Conservation (phyloP, 2,113 vertebrate species). For the Melierax canorus region DNA sequence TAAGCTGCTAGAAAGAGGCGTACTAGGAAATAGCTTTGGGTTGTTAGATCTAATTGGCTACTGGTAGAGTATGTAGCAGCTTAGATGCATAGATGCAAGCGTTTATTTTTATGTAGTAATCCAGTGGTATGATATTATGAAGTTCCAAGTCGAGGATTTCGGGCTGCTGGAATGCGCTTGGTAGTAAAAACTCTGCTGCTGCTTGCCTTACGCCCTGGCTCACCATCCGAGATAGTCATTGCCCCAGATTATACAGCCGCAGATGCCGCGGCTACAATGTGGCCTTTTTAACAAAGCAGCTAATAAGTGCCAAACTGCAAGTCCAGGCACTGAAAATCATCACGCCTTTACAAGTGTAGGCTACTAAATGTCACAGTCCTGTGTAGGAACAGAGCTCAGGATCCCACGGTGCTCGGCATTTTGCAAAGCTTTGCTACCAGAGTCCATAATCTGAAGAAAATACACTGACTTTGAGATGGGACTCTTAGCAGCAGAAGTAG, state of each 20-base stretch:
- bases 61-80: not conserved
- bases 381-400: not conserved
- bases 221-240: not conserved
- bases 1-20: not conserved
- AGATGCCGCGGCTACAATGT: not conserved
- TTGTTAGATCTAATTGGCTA: slow-evolving; percentile 55
- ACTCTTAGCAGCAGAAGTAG: accelerated
- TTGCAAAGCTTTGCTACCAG: accelerated
- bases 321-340: not conserved
- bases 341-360: accelerated
- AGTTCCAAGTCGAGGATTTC: not conserved
- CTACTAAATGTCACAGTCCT: not conserved
- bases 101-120: not conserved
- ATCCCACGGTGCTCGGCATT: not conserved
- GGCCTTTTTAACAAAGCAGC: not conserved
- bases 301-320: not conserved
- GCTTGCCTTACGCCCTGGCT: not conserved
- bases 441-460: not conserved
- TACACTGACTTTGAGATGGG: not conserved
- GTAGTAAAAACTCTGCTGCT: not conserved
- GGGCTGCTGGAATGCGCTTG: not conserved
- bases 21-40: slow-evolving; percentile 52
- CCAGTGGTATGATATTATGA: not conserved
- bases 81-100: not conserved
- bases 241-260: not conserved